These are phyloP conservation scores for Stegana nigrithorax DNA, from an alignment of 2,888 invertebrate species.

Conservation along the genomic window DNA sequence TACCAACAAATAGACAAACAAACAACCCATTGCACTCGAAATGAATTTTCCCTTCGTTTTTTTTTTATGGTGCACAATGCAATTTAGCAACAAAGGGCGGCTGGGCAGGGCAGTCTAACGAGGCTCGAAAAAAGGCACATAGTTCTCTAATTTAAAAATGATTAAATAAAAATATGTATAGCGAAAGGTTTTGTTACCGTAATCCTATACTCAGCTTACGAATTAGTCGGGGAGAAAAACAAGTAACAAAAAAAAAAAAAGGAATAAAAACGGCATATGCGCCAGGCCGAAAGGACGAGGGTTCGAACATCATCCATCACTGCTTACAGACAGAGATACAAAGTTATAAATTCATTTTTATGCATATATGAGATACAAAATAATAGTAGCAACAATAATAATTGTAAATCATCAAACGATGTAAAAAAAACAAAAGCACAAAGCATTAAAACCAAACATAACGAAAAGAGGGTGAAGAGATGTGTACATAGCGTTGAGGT, in stretches of 20 bases:
- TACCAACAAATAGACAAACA: constrained; percentile 55
- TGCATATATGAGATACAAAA: constrained; percentile 42
- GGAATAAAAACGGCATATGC: constrained; percentile 54
- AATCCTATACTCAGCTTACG: constrained; percentile 63
- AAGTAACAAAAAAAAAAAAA: not conserved
- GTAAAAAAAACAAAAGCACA: constrained; percentile 2
- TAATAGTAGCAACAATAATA: constrained; percentile 44
- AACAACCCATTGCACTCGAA: constrained; percentile 37
- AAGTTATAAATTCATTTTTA: constrained; percentile 16
- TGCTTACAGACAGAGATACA: constrained; percentile 7
- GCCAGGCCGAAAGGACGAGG: constrained; percentile 10
- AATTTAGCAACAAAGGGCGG: not conserved
- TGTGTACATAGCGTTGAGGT: too few species aligned
- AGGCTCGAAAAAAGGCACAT: constrained; percentile 44
- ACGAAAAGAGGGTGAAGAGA: too few species aligned
- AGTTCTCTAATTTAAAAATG: constrained; percentile 61
- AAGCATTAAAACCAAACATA: constrained; percentile 38
- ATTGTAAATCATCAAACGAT: constrained; percentile 25
- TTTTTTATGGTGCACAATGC: not conserved
- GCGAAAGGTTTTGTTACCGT: constrained; percentile 39
- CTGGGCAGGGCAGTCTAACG: not conserved
- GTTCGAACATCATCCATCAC: constrained; percentile 46
- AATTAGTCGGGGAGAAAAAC: constrained; percentile 41
- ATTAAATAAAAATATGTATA: constrained; percentile 50
- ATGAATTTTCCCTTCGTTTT: constrained; percentile 25